Evolutionary conservation across 2,888 invertebrate genomes (phyloP), one percentile per base, ranked within the genome.

Genomic region (Pandemis cinnamomeana): DNA sequence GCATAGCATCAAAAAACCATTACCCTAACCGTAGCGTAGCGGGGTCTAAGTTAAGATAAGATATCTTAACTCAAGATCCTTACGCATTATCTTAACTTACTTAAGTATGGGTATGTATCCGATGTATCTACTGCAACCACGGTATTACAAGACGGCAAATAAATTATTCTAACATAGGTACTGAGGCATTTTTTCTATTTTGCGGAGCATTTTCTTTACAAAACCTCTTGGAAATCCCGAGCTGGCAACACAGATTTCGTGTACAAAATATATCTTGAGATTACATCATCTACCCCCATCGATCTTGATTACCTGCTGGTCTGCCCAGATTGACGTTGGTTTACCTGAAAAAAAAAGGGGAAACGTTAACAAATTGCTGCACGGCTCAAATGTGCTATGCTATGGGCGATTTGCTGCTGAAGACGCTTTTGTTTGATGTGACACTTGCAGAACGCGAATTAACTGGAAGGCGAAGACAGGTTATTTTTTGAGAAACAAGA

Each of bases 281-380:
- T 73, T 70, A 66, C 60, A 27, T n/a, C 53, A 15, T 58, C 58
- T n/a, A 11, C 58, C 51, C 55, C 44, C 73, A 70, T 73, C 66
- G 60, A 44, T 73, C 73, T 70, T 73, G 73, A 73, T 73, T 73
- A 73, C 73, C 69, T 61, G 66, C 71, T 55, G 51, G 67, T 46
- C 67, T 67, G 44, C 58, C 63, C 48, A 51, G 58, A 60, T 68
- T 20, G 61, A 46, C 68, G 73, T 13, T 60, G 69, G 73, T 64
- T 51, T 73, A 73, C 73, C 73, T 73, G 73, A 20, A 70, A 73
- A 48, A 48, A 71, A 73, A 53, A 64, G 48, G 60, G 71, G 20
- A 20, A 61, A 61, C 51, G 61, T 70, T 70, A 73, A 63, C 46
- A 63, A 20, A 63, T 46, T 63, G 15, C 58, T 27, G 27, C 27